Conservation (phyloP, 2,113 vertebrate species). For the Amia ocellicauda region DNA sequence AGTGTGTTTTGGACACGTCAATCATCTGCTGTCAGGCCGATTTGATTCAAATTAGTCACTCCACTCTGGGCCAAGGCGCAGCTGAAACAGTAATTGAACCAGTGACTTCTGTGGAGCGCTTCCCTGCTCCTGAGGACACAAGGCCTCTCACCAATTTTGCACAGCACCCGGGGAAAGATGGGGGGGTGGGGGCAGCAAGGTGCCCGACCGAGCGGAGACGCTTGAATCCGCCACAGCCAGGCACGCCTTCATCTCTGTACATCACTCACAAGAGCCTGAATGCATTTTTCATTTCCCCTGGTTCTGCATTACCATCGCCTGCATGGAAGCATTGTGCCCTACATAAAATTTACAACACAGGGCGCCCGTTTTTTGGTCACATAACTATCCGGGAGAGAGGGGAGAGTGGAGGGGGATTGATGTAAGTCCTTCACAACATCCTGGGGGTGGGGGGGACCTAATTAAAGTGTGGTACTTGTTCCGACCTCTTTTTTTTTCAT, state of each 20-base stretch:
- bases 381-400: not conserved
- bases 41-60: conserved; percentile 11
- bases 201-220: not conserved
- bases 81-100: not conserved
- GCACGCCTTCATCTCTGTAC: not conserved
- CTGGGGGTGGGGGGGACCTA: too few relatives aligned
- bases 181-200: not conserved
- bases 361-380: too few relatives aligned
- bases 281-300: not conserved
- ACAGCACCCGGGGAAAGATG: not conserved
- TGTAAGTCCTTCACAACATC: not conserved
- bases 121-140: not conserved
- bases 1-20: not conserved
- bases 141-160: not conserved
- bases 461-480: too few relatives aligned
- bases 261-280: not conserved
- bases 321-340: not conserved
- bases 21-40: conserved; percentile 10
- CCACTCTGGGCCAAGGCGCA: not conserved
- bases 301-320: not conserved
- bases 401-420: not conserved
- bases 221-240: not conserved
- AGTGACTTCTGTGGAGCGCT: not conserved
- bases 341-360: not conserved
- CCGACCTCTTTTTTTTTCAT: too few relatives aligned